Base-by-base conservation (phyloP, 2,888 invertebrate genomes). In the Branchipolynoe longqiensis region DNA sequence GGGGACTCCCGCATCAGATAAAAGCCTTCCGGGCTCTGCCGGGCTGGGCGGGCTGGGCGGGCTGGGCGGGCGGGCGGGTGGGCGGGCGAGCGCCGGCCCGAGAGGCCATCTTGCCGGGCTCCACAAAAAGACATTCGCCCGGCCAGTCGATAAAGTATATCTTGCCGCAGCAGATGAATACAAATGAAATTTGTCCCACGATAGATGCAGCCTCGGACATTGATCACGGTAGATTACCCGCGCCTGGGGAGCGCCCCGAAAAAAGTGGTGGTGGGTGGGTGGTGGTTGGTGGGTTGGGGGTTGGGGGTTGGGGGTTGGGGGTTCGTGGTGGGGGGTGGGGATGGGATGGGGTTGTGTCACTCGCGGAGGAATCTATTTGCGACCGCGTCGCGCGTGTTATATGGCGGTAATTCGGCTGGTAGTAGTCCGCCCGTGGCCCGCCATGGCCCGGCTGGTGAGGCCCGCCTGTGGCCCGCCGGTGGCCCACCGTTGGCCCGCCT, bases 101-200 rank as follows among this genome's bases (percentile, higher is more conserved):
- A 78, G 78, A 78, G 78, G 54, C 78, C 48, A 78, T 78, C 41
- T 54, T 78, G 41, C 78, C 22, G 78, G 69, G 33, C 12, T 48
- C 28, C 4, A 78, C 78, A 78, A 78, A 78, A 78, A 78, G 78
- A 78, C 78, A 78, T 41, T 54, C 78, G 78, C 48, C 78, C 78
- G n/a, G 48, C 41, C 54, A 31, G 78, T 78, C 78, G 78, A 78
- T 78, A 78, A 78, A 40, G 78, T 78, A 78, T 78, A 78, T 78
- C 78, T 78, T 78, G 4, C 28, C 54, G 31, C 28, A 78, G 28
- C 78, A 78, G 78, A 78, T 78, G 78, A 78, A 78, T 78, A 78
- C 78, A 78, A 78, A 78, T 78, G 78, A 78, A 78, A 78, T 78
- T 78, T 78, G 78, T 78, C 78, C 31, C 22, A n/a, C 73, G 73